A percentile compares a stretch with the other conserved stretches of the same genome.
Conservation (phyloP, 2,888 invertebrate species). For the Amiota communis region DNA sequence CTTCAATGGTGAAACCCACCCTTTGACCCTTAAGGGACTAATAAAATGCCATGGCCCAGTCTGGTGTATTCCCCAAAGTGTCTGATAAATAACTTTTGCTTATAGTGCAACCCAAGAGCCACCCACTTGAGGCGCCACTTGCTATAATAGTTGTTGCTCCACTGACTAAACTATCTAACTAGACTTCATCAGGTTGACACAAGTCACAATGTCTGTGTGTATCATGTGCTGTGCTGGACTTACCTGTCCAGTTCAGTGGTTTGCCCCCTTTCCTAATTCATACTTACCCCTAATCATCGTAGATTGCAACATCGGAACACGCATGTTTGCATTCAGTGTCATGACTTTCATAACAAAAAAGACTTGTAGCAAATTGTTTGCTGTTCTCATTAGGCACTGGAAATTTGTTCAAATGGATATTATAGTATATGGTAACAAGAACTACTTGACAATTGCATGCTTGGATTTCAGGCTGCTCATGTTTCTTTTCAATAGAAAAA, state of each 20-base stretch:
- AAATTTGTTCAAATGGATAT: slow-evolving; percentile 20
- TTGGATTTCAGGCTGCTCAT: not conserved
- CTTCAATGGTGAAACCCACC: not conserved
- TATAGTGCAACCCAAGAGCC: not conserved
- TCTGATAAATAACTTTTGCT: not conserved
- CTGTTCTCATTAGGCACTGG: slow-evolving; percentile 20
- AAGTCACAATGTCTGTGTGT: no score
- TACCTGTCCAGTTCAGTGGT: no score
- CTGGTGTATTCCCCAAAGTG: slow-evolving; percentile 2
- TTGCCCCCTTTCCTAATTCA: no score
- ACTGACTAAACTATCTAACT: no score
- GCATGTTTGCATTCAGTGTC: slow-evolving; percentile 23
- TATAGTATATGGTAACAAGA: not conserved
- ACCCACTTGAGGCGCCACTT: slow-evolving; percentile 18
- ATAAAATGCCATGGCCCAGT: slow-evolving; percentile 22
- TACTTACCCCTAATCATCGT: no score
- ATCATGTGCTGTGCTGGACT: no score
- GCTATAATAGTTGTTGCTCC: not conserved
- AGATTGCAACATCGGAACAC: not conserved
- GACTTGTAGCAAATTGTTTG: slow-evolving; percentile 25
- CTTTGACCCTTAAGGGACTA: slow-evolving; percentile 15
- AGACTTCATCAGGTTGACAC: no score
- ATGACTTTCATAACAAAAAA: slow-evolving; percentile 6
- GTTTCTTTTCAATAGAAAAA: slow-evolving; percentile 13
- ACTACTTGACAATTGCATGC: slow-evolving; percentile 31